phyloP scores from a whole-genome alignment of 2,888 invertebrate genomes.

The Pachydiplax longipennis region DNA sequence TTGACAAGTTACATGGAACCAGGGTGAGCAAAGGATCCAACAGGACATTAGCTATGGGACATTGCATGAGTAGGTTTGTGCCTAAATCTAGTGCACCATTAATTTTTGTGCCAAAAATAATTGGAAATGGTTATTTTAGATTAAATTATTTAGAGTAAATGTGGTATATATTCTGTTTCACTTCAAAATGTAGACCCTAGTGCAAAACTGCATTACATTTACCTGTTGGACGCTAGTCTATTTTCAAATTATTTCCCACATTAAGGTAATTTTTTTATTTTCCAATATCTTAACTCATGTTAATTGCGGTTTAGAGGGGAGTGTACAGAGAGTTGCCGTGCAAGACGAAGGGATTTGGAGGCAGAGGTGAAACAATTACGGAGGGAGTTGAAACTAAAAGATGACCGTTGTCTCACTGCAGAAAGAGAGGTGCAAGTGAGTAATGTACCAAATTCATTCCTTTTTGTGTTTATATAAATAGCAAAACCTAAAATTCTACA shows the following conservation, averaged over 20 bases:
- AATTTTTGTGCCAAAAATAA: too few relatives aligned
- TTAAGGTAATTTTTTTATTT: not conserved
- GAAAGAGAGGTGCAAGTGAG: slow-evolving; percentile 67
- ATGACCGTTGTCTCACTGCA: slow-evolving; percentile 67
- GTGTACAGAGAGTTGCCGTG: slow-evolving; percentile 73
- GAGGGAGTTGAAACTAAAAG: slow-evolving; percentile 69
- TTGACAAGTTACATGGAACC: too few relatives aligned
- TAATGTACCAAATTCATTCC: not conserved
- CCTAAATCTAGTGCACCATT: too few relatives aligned
- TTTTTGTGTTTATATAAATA: not conserved
- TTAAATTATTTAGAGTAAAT: too few relatives aligned
- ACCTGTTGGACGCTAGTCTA: too few relatives aligned
- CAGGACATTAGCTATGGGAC: too few relatives aligned
- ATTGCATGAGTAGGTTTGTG: too few relatives aligned
- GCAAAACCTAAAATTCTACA: not conserved
- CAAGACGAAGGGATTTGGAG: slow-evolving; percentile 68
- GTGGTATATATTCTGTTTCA: too few relatives aligned
- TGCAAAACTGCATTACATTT: too few relatives aligned
- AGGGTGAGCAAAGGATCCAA: too few relatives aligned
- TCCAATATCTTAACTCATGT: not conserved
- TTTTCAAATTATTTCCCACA: not conserved
- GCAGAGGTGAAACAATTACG: slow-evolving; percentile 72
- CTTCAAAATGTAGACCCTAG: too few relatives aligned
- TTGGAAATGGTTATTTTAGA: too few relatives aligned
- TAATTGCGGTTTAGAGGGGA: slow-evolving; percentile 60